Conservation (phyloP, 2,888 invertebrate genomes). For the Pyrrhosoma nymphula region DNA sequence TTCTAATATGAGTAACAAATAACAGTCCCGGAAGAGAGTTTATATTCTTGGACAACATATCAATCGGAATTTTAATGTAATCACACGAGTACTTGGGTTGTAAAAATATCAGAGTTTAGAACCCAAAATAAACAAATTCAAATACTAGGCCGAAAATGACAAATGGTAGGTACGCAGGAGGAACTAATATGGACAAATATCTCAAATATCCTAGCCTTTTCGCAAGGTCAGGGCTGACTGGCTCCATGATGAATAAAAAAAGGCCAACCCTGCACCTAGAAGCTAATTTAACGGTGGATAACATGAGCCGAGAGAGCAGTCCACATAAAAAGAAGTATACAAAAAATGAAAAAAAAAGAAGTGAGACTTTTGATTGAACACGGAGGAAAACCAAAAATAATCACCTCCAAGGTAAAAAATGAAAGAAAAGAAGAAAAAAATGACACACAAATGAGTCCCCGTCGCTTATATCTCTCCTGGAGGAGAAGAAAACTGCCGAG, state of each 20-base stretch:
- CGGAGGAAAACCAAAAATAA: constrained; percentile 8
- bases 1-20: too few species aligned
- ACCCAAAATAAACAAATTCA: too few species aligned
- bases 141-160: too few species aligned
- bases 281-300: neutral
- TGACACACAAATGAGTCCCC: neutral
- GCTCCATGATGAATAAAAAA: neutral
- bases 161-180: too few species aligned
- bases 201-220: too few species aligned
- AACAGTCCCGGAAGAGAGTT: too few species aligned
- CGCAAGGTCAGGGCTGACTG: neutral
- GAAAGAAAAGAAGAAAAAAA: neutral
- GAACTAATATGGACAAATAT: too few species aligned
- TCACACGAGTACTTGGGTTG: too few species aligned
- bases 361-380: neutral
- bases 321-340: neutral
- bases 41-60: too few species aligned
- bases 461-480: neutral
- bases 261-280: neutral
- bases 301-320: neutral
- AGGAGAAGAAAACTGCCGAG: neutral
- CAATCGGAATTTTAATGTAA: too few species aligned
- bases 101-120: too few species aligned
- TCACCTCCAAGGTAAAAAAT: neutral
- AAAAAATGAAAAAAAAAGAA: neutral